Base-by-base conservation (phyloP, 2,113 vertebrate species). In the Acrocephalus arundinaceus region DNA sequence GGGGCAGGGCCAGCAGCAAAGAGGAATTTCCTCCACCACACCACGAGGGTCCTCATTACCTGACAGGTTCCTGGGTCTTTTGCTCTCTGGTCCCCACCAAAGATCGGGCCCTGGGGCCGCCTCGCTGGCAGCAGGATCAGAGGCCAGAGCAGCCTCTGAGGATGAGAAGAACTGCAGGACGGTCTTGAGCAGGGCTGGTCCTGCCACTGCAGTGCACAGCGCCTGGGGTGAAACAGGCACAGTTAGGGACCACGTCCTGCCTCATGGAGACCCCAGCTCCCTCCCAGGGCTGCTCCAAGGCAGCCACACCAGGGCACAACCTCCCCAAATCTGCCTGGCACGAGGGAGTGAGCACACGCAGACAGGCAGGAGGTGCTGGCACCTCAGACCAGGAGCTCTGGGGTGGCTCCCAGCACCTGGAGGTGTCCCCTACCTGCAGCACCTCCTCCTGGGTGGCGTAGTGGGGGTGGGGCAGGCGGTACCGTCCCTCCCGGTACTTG, bases 121-220 rank as follows among this genome's bases (percentile, higher is more conserved):
- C 27, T 93, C 75, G 0, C 43, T 35, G 45, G 59, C 10, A 19
- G 73, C 46, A 9, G 62, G 15, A 2, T 96, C 96, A 58, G 85
- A 23, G 0, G 54, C 74, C 77, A 85, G 77, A 55, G 96, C 96
- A 3, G 96, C 97, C 83, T 99, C 99, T 0, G 91, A 51, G 57
- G 98, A 98, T 2, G 99, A 98, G 96, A 99, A 99, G 76, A 99
- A 98, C 96, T 98, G 98, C 86, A 98, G 98, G 97, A 99, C 97
- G 1, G 98, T 99, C 97, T 99, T 99, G 77, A 99, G 97, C 55
- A 99, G 97, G 57, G 98, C 98, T 91, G 99, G 99, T 82, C 99
- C 99, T 39, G 98, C 94, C 83, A 99, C 98, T 0, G 99, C 99
- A 4, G 98, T 43, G 66, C 99, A 99, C 61, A 99, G 96, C 0